Percentiles rank a stretch among this genome's conserved stretches.
These are phyloP conservation scores for Ameiurus melas DNA, from an alignment of 2,113 vertebrate species.

Conservation along the genomic window DNA sequence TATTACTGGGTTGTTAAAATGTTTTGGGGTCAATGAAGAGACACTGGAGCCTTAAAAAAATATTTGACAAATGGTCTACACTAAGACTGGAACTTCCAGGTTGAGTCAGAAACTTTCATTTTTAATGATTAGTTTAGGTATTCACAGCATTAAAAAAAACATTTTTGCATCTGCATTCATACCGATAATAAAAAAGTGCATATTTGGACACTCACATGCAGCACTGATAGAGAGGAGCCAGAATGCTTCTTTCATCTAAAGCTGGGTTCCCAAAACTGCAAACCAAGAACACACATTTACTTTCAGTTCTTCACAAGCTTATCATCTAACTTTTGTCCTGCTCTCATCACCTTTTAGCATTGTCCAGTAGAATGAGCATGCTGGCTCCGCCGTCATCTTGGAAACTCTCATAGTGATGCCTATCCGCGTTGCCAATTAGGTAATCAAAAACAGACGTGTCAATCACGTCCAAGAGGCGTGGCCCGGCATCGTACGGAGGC, in stretches of 20 bases:
- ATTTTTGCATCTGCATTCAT: background rate
- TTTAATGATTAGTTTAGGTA: background rate
- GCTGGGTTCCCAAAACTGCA: slow-evolving; percentile 92
- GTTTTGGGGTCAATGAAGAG: background rate
- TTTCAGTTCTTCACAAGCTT: background rate
- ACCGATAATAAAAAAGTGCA: background rate
- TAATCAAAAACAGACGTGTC: slow-evolving; percentile 96
- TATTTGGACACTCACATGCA: slow-evolving; percentile 88
- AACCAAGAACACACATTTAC: slow-evolving; percentile 8
- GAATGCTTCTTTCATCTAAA: slow-evolving; percentile 95
- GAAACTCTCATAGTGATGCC: slow-evolving; percentile 98
- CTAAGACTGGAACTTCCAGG: no score
- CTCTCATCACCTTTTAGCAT: slow-evolving; percentile 87
- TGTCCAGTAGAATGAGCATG: slow-evolving; percentile 97
- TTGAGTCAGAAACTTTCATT: background rate
- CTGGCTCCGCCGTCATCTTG: slow-evolving; percentile 96
- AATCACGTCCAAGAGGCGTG: slow-evolving; percentile 91
- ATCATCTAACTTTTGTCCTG: background rate
- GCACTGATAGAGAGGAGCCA: slow-evolving; percentile 97
- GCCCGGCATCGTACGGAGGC: slow-evolving; percentile 91
- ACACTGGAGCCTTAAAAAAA: background rate
- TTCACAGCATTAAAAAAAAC: background rate
- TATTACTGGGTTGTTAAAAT: background rate
- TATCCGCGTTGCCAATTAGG: slow-evolving; percentile 94
- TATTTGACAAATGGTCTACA: background rate